A percentile compares a stretch with the other conserved stretches of the same genome.
Evolutionary conservation across 2,113 vertebrate species (phyloP).

Genomic region (Marcusenius ussheri): DNA sequence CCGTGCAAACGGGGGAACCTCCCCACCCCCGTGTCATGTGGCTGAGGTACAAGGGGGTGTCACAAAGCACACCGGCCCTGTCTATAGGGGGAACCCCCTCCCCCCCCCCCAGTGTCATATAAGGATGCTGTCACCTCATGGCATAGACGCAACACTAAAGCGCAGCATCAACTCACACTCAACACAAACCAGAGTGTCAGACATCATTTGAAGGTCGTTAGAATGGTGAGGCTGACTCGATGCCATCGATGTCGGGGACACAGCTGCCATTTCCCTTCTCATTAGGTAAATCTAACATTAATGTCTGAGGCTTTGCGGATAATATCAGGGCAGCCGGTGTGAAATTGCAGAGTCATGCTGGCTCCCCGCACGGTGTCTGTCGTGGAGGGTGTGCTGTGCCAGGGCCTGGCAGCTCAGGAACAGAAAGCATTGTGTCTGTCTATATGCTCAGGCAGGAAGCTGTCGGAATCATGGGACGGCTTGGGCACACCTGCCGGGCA

Average conservation of each 20-base stretch:
- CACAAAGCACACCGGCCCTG: conserved; percentile 10
- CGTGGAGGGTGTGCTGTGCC: neutral
- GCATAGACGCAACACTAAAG: neutral
- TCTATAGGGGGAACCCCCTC: neutral
- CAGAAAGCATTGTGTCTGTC: neutral
- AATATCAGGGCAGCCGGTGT: neutral
- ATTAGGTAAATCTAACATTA: neutral
- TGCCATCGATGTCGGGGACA: neutral
- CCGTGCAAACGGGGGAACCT: neutral
- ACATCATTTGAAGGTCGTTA: neutral
- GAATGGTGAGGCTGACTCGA: neutral
- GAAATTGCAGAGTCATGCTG: neutral
- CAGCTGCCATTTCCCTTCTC: neutral
- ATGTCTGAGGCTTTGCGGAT: neutral
- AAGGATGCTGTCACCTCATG: neutral
- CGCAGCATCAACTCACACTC: neutral
- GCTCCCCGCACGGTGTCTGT: neutral
- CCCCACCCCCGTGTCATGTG: neutral
- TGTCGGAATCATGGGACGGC: neutral
- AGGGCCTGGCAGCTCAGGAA: neutral
- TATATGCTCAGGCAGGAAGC: neutral
- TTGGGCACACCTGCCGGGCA: neutral
- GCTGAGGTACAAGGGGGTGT: neutral
- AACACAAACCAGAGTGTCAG: neutral
- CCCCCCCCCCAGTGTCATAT: neutral